These are phyloP conservation scores for Epinotia nisella DNA, from an alignment of 2,888 invertebrate species.

Conservation along the genomic window DNA sequence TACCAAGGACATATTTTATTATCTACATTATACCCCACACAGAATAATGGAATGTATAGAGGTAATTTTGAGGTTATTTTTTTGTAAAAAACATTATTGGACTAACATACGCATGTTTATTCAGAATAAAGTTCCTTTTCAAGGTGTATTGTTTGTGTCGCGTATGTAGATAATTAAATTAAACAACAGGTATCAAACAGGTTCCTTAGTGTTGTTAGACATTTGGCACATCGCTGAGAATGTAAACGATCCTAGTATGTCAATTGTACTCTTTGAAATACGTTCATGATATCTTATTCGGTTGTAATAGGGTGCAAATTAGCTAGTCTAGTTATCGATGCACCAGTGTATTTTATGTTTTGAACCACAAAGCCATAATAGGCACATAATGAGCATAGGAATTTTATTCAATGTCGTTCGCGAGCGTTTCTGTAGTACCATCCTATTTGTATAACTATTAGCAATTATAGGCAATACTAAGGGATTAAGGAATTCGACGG, in stretches of 20 bases:
- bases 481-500: background rate
- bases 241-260: conserved; percentile 20
- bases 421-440: conserved; percentile 19
- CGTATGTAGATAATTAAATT: conserved; percentile 7
- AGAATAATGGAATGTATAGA: background rate
- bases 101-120: no score
- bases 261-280: conserved; percentile 2
- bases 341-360: conserved; percentile 1
- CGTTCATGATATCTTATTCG: background rate
- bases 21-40: background rate
- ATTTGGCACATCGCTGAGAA: conserved; percentile 19
- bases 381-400: conserved; percentile 26
- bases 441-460: background rate
- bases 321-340: background rate
- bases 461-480: background rate
- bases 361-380: conserved; percentile 21
- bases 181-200: conserved; percentile 17
- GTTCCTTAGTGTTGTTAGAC: background rate
- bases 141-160: background rate
- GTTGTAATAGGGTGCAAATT: conserved; percentile 5
- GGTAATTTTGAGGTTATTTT: background rate
- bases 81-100: background rate
- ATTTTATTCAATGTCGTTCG: conserved; percentile 29
- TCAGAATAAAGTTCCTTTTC: no score
- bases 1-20: background rate